phyloP scores from a whole-genome alignment of 2,113 vertebrate species.

The Vulpes vulpes region DNA sequence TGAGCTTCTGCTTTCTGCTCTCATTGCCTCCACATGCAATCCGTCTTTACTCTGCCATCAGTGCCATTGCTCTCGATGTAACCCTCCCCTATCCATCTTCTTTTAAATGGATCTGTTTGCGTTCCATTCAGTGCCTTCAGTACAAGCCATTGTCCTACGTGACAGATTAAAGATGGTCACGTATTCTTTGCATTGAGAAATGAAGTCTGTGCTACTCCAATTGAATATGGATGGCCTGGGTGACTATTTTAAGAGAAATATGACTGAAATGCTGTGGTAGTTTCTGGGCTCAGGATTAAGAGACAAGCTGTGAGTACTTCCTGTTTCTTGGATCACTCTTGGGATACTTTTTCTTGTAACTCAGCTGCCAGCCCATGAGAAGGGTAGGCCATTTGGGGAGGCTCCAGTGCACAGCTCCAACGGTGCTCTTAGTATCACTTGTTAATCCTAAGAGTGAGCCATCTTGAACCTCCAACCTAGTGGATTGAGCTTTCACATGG shows the following conservation, averaged over 20 bases:
- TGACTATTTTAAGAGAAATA: not conserved
- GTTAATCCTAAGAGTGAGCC: not conserved
- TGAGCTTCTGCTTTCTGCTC: not conserved
- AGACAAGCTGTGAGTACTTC: not conserved
- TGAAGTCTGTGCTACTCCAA: not conserved
- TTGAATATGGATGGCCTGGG: not conserved
- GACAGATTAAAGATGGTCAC: not conserved
- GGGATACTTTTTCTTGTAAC: not conserved
- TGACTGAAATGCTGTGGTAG: not conserved
- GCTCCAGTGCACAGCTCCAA: not conserved
- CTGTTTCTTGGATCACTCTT: conserved; percentile 19
- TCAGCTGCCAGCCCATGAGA: not conserved
- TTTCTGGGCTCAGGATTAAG: conserved; percentile 28
- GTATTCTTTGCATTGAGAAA: conserved; percentile 13
- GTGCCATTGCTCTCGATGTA: conserved; percentile 12
- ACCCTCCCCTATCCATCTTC: not conserved
- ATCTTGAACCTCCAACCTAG: not conserved
- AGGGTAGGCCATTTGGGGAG: not conserved
- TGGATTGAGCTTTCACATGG: not conserved
- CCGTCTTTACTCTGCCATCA: not conserved
- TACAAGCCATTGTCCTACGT: not conserved
- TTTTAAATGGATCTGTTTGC: not conserved
- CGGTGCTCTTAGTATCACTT: not conserved
- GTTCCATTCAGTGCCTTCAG: conserved; percentile 18
- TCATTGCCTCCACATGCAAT: not conserved